phyloP scores from a whole-genome alignment of 64 coral and sea anemone species.

The Montipora efflorescens region DNA sequence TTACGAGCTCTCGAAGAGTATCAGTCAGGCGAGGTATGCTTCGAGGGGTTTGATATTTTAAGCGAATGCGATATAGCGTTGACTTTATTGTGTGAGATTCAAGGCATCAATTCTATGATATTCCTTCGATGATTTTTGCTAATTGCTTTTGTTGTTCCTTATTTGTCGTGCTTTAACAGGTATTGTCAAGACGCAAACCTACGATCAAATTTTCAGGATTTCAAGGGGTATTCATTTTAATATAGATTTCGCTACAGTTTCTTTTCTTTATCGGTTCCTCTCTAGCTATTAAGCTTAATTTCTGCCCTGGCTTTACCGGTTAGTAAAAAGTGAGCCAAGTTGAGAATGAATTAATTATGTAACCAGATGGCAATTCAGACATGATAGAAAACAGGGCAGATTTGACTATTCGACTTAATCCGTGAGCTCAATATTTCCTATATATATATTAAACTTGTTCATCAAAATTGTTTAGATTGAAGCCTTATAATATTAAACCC shows the following conservation, averaged over 20 bases:
- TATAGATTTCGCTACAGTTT: no score
- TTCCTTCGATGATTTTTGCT: conserved; percentile 23
- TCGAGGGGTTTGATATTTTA: conserved; percentile 35
- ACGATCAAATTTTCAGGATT: conserved; percentile 81
- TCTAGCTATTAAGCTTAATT: conserved; percentile 4
- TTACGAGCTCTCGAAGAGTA: conserved; percentile 87
- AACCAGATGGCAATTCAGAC: conserved; percentile 51
- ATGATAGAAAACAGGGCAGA: neutral
- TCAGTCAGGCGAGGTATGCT: conserved; percentile 68
- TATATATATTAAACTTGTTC: neutral
- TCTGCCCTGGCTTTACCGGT: neutral
- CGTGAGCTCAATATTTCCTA: neutral
- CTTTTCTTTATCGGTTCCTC: neutral
- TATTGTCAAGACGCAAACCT: conserved; percentile 49
- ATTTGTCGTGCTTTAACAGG: conserved; percentile 66
- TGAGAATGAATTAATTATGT: conserved; percentile 51
- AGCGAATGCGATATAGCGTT: conserved; percentile 5
- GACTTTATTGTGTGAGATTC: conserved; percentile 17
- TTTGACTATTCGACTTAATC: neutral
- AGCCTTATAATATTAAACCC: neutral
- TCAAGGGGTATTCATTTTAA: conserved; percentile 69
- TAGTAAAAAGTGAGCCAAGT: conserved; percentile 41
- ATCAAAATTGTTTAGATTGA: neutral
- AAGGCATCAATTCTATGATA: conserved; percentile 43
- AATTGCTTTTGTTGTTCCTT: conserved; percentile 29